These are phyloP conservation scores for Myrmecobius fasciatus DNA, from an alignment of 2,113 vertebrate species.

Conservation along the genomic window DNA sequence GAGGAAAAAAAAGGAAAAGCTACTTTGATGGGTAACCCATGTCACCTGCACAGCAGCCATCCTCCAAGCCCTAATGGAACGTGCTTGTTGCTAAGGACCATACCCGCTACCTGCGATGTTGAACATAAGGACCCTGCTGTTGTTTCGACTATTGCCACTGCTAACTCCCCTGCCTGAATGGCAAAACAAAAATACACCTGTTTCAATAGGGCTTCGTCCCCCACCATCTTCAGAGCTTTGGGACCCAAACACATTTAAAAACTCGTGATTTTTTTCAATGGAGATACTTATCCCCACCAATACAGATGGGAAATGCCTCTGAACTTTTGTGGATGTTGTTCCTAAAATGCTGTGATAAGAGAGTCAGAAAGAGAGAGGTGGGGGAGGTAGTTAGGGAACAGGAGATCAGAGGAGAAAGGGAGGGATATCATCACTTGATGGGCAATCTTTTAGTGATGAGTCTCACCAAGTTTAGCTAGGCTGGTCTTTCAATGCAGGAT, in stretches of 20 bases:
- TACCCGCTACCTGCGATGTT: constrained; percentile 26
- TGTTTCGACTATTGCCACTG: not conserved
- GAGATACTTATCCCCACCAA: not conserved
- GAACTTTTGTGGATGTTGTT: not conserved
- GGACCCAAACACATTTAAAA: not conserved
- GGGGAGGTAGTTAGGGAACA: too few relatives aligned
- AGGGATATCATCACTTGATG: not conserved
- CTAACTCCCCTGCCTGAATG: not conserved
- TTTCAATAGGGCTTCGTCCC: not conserved
- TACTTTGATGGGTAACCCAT: constrained; percentile 64
- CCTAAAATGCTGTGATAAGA: not conserved
- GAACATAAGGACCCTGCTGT: constrained; percentile 15
- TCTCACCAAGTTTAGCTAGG: not conserved
- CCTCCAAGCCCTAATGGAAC: constrained; percentile 26
- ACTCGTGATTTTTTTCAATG: not conserved
- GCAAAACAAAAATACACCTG: not conserved
- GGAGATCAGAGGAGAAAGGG: not conserved
- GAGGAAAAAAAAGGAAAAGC: not conserved
- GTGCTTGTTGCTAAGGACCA: constrained; percentile 31
- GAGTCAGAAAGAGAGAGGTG: too few relatives aligned
- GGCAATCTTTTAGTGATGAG: not conserved
- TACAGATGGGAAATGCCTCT: not conserved
- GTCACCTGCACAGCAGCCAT: constrained; percentile 14
- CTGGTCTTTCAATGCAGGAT: not conserved
- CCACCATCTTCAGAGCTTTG: not conserved